Base-by-base conservation (phyloP, 2,888 invertebrate species). In the Polydrusus cervinus region DNA sequence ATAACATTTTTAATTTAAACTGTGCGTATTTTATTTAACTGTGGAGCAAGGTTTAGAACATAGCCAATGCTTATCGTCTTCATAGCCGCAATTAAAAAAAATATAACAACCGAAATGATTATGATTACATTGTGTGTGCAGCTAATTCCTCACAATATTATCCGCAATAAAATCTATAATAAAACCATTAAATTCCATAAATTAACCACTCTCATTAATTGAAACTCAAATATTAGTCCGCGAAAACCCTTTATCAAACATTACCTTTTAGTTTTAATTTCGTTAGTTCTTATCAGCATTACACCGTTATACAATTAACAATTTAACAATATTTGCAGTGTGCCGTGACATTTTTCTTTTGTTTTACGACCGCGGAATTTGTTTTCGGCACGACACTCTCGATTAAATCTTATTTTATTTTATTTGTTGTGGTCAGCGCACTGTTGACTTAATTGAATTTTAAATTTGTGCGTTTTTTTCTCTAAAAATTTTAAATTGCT, bases 141-240 rank as follows among this genome's bases (percentile, higher is more conserved):
- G 30, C 13, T 53, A 53, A 53, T 53, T 53, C 53, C 53, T 53
- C 53, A 53, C 30, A 53, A 53, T 30, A 53, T 16, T 51, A 34
- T 55, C 34, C 34, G 3, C 14, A 34, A 57, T 57, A 38, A 57
- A 34, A 57, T 38, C 34, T 16, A 57, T 13, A 57, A 38, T 57
- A 38, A 57, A 57, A 8, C 13, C 9, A 57, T 57, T 57, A 57
- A 38, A 38, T 14, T 16, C 38, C 57, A 57, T 38, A 57, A 57
- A 57, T 57, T 57, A 57, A 53, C 53, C 3, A 30, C 30, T 30
- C 25, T 13, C 53, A n/a, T 16, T 53, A 53, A 53, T 53, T 30
- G 30, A 53, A 57, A 57, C 57, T 57, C 57, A 57, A 57, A 57
- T 57, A 57, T 55, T 55, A 30, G 30, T 55, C 30, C 55, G 55